Percentiles rank a stretch among this genome's conserved stretches.
Conservation (phyloP, 2,888 invertebrate species). For the Smittia aterrima region DNA sequence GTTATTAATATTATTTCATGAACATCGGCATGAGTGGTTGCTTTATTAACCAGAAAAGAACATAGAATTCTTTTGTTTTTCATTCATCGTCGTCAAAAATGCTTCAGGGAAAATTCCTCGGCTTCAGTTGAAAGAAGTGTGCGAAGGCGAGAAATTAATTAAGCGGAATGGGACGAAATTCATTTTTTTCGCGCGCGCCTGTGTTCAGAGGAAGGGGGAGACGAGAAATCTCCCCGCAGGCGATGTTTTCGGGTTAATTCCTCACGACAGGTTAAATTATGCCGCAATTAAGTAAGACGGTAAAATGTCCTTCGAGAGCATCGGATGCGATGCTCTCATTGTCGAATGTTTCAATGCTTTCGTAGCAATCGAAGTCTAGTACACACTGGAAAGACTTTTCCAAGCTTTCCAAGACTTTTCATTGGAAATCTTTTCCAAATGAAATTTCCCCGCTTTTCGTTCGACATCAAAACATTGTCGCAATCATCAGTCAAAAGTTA, state of each 20-base stretch:
- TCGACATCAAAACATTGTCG: neutral
- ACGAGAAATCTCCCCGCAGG: neutral
- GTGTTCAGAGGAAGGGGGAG: neutral
- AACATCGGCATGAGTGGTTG: neutral
- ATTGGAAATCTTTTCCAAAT: neutral
- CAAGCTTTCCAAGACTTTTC: neutral
- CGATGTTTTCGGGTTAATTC: slow-evolving; percentile 27
- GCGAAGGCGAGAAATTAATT: neutral
- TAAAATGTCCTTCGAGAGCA: slow-evolving; percentile 1
- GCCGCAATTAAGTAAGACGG: slow-evolving; percentile 24
- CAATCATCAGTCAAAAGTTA: neutral
- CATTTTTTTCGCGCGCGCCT: neutral
- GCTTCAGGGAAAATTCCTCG: neutral
- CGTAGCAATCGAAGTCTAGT: neutral
- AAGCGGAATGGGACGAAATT: neutral
- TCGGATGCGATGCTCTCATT: neutral
- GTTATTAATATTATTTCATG: neutral
- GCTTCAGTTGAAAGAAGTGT: no score
- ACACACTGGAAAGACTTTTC: neutral
- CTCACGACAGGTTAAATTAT: slow-evolving; percentile 32
- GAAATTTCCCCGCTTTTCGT: neutral
- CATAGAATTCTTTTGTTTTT: neutral
- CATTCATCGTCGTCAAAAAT: neutral
- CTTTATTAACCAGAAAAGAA: slow-evolving; percentile 3
- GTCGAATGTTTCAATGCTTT: neutral